These are phyloP conservation scores for Patiria miniata DNA, from an alignment of 35 echinoderm and acorn worm species.

Conservation along the genomic window DNA sequence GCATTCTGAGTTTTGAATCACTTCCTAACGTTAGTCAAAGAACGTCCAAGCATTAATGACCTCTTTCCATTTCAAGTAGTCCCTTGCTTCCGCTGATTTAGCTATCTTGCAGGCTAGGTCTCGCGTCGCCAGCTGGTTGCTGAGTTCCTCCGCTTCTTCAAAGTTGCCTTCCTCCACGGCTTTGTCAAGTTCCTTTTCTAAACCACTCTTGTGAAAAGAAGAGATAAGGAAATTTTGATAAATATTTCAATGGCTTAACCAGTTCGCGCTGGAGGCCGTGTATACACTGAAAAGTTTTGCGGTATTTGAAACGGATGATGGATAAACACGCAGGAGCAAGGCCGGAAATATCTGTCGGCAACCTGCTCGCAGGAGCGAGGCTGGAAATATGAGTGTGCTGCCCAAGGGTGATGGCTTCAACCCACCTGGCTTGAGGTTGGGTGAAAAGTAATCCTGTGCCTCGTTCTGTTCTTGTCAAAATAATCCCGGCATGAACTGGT, in stretches of 20 bases:
- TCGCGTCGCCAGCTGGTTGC: constrained; percentile 73
- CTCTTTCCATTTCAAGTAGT: constrained; percentile 77
- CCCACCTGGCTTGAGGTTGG: no score
- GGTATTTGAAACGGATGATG: no score
- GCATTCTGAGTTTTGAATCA: no score
- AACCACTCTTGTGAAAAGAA: constrained; percentile 67
- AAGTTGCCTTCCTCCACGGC: constrained; percentile 78
- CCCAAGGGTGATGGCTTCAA: no score
- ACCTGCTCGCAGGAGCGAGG: no score
- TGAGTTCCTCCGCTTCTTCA: constrained; percentile 83
- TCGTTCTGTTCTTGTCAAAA: no score
- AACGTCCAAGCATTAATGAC: constrained; percentile 37
- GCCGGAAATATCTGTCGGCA: no score
- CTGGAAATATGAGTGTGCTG: no score
- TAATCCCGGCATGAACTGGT: no score
- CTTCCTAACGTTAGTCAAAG: no score
- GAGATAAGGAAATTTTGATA: neutral
- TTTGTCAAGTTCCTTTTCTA: constrained; percentile 87
- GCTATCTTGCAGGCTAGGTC: constrained; percentile 80
- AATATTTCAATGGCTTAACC: neutral
- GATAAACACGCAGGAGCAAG: no score
- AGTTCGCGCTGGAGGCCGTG: neutral
- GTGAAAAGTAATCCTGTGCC: no score
- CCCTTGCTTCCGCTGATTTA: constrained; percentile 81
- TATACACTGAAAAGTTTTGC: neutral